A percentile compares a stretch with the other conserved stretches of the same genome.
Conservation (phyloP, 2,797 vertebrate species). For the Pogoniulus pusillus region DNA sequence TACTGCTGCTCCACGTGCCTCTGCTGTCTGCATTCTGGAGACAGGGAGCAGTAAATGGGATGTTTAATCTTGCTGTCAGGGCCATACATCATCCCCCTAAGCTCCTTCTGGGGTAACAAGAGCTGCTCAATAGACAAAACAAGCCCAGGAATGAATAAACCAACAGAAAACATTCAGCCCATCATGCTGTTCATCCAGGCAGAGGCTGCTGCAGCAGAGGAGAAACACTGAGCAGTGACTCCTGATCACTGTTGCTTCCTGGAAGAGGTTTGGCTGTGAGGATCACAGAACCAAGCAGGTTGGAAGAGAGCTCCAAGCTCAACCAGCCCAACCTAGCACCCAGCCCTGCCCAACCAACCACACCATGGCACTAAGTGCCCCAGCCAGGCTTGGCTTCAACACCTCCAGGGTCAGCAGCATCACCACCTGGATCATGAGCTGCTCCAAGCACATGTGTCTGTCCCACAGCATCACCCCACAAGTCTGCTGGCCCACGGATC, state of each 20-base stretch:
- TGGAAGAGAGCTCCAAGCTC: too few relatives aligned
- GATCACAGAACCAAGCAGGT: too few relatives aligned
- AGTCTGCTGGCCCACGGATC: fast-evolving
- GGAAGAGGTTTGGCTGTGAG: not conserved
- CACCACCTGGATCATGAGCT: too few relatives aligned
- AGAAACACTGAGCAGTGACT: not conserved
- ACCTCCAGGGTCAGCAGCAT: too few relatives aligned
- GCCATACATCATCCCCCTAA: constrained; percentile 28
- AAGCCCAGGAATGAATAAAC: constrained; percentile 44
- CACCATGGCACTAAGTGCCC: too few relatives aligned
- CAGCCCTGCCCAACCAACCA: too few relatives aligned
- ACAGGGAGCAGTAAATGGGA: constrained; percentile 7
- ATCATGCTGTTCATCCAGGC: not conserved
- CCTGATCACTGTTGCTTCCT: not conserved
- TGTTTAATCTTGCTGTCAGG: constrained; percentile 56
- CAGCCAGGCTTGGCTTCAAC: too few relatives aligned
- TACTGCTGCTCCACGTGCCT: not conserved
- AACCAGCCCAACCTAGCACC: too few relatives aligned
- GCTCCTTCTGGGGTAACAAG: constrained; percentile 29
- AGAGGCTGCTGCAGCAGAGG: not conserved
- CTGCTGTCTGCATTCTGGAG: not conserved
- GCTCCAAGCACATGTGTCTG: fast-evolving
- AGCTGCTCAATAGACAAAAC: constrained; percentile 44
- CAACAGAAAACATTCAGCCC: not conserved
- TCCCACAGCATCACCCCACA: not conserved